Percentiles rank a stretch among this genome's conserved stretches.
These are phyloP conservation scores for Darevskia mixta DNA, from an alignment of 2,797 vertebrate genomes.

Conservation along the genomic window DNA sequence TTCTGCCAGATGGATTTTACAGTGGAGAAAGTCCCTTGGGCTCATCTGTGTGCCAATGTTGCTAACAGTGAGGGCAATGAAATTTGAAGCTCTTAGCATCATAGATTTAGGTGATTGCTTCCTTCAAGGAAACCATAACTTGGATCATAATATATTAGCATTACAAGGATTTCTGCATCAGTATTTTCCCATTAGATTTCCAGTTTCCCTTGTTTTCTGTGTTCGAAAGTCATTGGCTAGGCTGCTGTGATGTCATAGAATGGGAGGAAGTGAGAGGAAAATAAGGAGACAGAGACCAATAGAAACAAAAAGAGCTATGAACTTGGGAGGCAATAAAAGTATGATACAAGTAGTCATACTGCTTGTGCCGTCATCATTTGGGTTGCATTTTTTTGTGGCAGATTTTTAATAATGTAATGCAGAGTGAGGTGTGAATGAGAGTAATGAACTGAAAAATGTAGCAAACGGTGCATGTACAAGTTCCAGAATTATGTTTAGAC, in stretches of 20 bases:
- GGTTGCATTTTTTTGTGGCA: too few relatives aligned
- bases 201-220: not conserved
- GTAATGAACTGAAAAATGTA: not conserved
- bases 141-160: not conserved
- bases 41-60: slow-evolving; percentile 30
- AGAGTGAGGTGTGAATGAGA: not conserved
- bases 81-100: not conserved
- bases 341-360: not conserved
- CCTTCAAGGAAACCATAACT: not conserved
- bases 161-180: not conserved
- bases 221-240: not conserved
- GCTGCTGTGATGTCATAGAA: not conserved
- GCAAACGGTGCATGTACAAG: not conserved
- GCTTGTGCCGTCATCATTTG: not conserved
- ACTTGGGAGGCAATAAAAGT: not conserved
- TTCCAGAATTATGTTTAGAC: not conserved
- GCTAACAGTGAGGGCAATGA: slow-evolving; percentile 25
- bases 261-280: not conserved
- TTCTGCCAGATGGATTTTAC: slow-evolving; percentile 62
- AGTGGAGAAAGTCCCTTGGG: not conserved
- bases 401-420: not conserved
- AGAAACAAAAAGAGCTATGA: too few relatives aligned
- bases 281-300: too few relatives aligned
- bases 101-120: rapidly evolving
- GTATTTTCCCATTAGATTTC: not conserved